These are phyloP conservation scores for Tachycineta bicolor DNA, from an alignment of 2,113 vertebrate genomes.

Conservation along the genomic window DNA sequence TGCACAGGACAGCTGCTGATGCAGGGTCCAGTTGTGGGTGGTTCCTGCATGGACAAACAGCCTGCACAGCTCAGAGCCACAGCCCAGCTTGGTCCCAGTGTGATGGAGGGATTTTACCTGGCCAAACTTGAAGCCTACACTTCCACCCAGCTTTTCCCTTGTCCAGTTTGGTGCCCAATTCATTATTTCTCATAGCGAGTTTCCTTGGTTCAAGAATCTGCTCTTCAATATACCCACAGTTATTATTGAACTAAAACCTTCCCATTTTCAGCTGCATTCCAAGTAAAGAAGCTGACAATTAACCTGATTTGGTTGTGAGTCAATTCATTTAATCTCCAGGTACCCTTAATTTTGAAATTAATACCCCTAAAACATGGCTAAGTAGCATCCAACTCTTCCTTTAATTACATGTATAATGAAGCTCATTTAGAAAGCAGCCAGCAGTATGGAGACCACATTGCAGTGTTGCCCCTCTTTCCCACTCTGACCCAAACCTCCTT, in stretches of 20 bases:
- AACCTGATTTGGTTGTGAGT: neutral
- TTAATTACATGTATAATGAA: slow-evolving; percentile 18
- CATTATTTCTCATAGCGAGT: rapidly evolving
- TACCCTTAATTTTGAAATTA: slow-evolving; percentile 36
- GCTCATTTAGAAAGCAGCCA: slow-evolving; percentile 21
- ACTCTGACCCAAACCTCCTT: neutral
- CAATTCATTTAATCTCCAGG: slow-evolving; percentile 53
- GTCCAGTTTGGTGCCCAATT: neutral
- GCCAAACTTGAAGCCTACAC: neutral
- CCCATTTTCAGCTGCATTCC: neutral
- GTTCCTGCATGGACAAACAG: neutral
- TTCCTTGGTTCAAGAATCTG: neutral
- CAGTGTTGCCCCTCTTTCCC: neutral
- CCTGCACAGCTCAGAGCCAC: neutral
- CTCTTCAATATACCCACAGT: neutral
- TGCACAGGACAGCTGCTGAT: rapidly evolving
- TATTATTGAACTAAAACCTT: neutral
- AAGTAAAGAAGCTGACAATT: slow-evolving; percentile 48
- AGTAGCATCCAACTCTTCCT: neutral
- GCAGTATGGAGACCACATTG: neutral
- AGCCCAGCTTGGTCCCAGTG: neutral
- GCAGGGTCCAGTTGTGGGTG: rapidly evolving
- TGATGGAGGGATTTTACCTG: neutral
- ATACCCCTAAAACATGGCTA: neutral
- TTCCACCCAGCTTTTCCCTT: neutral